Evolutionary conservation across 2,113 vertebrate species (phyloP).

Genomic region (Hymenochirus boettgeri): DNA sequence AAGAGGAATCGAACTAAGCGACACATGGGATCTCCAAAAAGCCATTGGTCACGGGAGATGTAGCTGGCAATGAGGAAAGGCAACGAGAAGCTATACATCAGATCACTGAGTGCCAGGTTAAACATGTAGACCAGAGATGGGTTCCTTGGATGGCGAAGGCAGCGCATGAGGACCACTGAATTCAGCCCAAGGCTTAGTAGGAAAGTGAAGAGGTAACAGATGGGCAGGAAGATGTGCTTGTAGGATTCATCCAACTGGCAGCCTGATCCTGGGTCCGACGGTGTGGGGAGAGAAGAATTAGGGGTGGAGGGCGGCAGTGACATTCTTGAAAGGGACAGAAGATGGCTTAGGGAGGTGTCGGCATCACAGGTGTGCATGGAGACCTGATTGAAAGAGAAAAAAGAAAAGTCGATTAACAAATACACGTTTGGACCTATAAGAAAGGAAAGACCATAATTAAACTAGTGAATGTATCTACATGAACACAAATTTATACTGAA

Average conservation of each 20-base stretch:
- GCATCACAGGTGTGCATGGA: constrained; percentile 14
- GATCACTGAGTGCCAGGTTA: constrained; percentile 76
- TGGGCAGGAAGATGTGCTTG: constrained; percentile 73
- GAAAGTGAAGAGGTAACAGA: constrained; percentile 75
- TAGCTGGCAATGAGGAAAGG: constrained; percentile 81
- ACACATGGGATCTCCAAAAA: constrained; percentile 83
- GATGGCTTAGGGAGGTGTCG: neutral
- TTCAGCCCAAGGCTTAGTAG: constrained; percentile 71
- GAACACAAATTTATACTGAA: too few species aligned
- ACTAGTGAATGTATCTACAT: too few species aligned
- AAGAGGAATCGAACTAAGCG: constrained; percentile 78
- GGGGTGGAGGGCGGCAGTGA: neutral
- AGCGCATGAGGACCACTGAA: constrained; percentile 67
- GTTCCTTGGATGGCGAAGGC: constrained; percentile 68
- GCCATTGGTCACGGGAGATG: constrained; percentile 69
- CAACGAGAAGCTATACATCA: constrained; percentile 75
- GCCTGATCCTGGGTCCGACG: constrained; percentile 32
- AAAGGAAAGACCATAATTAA: too few species aligned
- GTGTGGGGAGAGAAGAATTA: constrained; percentile 4
- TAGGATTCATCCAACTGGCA: constrained; percentile 74
- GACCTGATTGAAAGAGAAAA: too few species aligned
- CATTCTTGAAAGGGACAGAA: neutral
- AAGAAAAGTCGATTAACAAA: too few species aligned
- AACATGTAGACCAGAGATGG: constrained; percentile 83
- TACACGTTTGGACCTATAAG: too few species aligned